Percentiles rank a stretch among this genome's conserved stretches.
phyloP scores from a whole-genome alignment of 2,797 vertebrate species.

The Limnodromus scolopaceus region DNA sequence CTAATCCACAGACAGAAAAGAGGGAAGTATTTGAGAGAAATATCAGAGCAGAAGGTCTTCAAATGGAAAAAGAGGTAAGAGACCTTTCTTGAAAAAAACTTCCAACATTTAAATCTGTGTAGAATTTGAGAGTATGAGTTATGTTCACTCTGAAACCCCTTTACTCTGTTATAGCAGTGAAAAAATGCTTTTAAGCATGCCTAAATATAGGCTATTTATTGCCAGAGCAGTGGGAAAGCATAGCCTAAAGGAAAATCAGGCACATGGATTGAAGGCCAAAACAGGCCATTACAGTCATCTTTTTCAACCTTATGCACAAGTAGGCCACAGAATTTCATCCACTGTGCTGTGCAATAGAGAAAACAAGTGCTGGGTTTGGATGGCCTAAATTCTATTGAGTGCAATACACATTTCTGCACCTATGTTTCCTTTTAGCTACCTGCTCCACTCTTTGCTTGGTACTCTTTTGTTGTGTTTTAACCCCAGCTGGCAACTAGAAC shows the following conservation, averaged over 20 bases:
- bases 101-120: neutral
- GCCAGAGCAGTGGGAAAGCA: neutral
- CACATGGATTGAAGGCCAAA: neutral
- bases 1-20: conserved; percentile 87
- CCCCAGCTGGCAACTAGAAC: neutral
- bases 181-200: conserved; percentile 4
- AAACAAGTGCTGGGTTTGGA: neutral
- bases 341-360: neutral
- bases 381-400: neutral
- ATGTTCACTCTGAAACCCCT: neutral
- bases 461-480: neutral
- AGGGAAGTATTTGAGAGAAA: conserved; percentile 94
- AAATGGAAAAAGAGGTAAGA: conserved; percentile 93
- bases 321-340: neutral
- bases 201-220: conserved; percentile 1
- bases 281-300: neutral
- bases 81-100: neutral
- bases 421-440: neutral
- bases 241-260: conserved; percentile 24
- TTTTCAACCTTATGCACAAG: conserved; percentile 17
- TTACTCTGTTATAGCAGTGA: neutral
- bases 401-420: neutral
- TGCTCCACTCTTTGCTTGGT: neutral
- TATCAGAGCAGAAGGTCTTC: conserved; percentile 91
- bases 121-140: neutral